phyloP scores from a whole-genome alignment of 2,113 vertebrate species.

The Engystomops pustulosus region DNA sequence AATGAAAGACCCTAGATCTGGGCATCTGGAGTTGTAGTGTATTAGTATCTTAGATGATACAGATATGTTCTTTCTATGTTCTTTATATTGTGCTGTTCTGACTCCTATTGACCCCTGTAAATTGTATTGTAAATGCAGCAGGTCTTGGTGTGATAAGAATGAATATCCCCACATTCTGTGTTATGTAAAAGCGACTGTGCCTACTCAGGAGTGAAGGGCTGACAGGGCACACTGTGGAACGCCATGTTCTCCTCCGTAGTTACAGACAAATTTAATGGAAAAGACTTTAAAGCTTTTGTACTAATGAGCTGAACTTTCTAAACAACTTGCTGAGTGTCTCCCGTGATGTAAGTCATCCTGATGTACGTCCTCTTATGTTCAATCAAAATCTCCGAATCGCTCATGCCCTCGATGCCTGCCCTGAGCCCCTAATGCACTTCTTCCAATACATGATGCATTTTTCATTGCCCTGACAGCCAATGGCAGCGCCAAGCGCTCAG shows the following conservation, averaged over 20 bases:
- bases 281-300: conserved; percentile 10
- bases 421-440: conserved; percentile 39
- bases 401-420: conserved; percentile 20
- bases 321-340: conserved; percentile 31
- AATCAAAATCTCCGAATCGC: neutral
- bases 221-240: neutral
- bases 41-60: too few relatives aligned
- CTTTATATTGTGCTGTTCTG: too few relatives aligned
- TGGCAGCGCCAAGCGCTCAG: conserved; percentile 7
- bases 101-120: neutral
- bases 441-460: conserved; percentile 48
- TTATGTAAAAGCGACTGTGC: neutral
- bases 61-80: too few relatives aligned
- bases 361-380: conserved; percentile 9
- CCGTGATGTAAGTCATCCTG: neutral
- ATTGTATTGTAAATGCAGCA: neutral
- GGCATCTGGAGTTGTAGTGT: too few relatives aligned
- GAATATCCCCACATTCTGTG: neutral
- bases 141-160: neutral
- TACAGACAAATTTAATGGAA: neutral
- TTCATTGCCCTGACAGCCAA: conserved; percentile 52
- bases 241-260: neutral
- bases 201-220: neutral
- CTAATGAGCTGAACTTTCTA: conserved; percentile 39
- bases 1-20: too few relatives aligned